These are phyloP conservation scores for Anagyrus pseudococci DNA, from an alignment of 2,888 invertebrate species.

Conservation along the genomic window DNA sequence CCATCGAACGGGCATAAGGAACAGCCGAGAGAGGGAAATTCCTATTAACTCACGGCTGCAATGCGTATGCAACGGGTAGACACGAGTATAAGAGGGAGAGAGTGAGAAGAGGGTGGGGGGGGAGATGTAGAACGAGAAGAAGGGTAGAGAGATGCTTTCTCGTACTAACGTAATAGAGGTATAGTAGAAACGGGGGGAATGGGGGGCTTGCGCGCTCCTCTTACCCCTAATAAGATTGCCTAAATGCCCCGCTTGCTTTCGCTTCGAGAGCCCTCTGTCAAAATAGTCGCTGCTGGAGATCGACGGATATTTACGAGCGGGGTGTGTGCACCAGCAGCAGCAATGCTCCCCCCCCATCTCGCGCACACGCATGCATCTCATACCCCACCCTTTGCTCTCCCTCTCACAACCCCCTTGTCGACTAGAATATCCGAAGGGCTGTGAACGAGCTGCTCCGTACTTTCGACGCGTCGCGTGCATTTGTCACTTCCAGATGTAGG, in stretches of 20 bases:
- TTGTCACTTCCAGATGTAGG: too few species aligned
- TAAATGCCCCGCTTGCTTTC: conserved; percentile 34
- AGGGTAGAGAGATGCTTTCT: too few species aligned
- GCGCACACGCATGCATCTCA: too few species aligned
- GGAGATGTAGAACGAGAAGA: too few species aligned
- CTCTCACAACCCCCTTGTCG: neutral
- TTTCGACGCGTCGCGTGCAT: neutral
- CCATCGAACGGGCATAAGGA: conserved; percentile 41
- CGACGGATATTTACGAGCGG: conserved; percentile 2
- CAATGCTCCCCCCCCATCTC: neutral
- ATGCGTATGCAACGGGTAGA: neutral
- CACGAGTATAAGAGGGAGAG: conserved; percentile 42
- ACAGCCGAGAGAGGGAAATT: conserved; percentile 49
- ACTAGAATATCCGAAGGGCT: neutral
- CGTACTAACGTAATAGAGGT: too few species aligned
- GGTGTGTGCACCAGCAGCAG: neutral
- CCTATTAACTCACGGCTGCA: conserved; percentile 48
- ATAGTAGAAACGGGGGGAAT: neutral
- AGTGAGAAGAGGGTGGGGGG: too few species aligned
- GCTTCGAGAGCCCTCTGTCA: conserved; percentile 41
- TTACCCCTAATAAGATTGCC: conserved; percentile 18
- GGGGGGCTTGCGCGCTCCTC: neutral
- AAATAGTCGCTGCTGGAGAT: conserved; percentile 37
- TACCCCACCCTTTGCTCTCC: too few species aligned
- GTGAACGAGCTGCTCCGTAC: neutral